Evolutionary conservation across 1,140 invertebrate genomes (phyloP).

Genomic region (Drosophila aff.): DNA sequence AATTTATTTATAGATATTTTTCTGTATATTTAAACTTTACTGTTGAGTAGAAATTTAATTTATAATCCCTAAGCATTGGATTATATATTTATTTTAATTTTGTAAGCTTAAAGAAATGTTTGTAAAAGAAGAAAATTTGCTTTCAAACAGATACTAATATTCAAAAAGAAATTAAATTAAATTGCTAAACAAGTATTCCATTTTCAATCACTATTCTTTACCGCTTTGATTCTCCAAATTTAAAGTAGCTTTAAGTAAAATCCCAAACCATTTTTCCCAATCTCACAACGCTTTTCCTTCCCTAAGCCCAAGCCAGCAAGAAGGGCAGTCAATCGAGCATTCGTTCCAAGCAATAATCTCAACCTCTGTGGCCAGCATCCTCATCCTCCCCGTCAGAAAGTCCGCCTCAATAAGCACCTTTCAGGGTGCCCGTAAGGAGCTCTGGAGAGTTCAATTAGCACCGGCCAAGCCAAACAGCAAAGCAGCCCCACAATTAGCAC

Average conservation of each 20-base stretch:
- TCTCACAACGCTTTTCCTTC: background rate
- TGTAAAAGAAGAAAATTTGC: no score
- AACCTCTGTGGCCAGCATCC: slow-evolving; percentile 20
- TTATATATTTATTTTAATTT: background rate
- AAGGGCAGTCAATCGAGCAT: slow-evolving; percentile 11
- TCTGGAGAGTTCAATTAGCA: slow-evolving; percentile 64
- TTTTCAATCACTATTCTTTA: background rate
- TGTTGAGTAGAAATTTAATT: no score
- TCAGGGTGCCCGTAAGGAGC: background rate
- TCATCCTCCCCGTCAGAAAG: background rate
- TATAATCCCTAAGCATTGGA: no score
- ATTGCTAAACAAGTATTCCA: background rate
- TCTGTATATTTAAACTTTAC: no score
- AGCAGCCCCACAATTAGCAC: slow-evolving; percentile 68
- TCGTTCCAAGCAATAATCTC: slow-evolving; percentile 14
- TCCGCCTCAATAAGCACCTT: slow-evolving; percentile 45
- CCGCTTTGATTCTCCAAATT: background rate
- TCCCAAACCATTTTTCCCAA: background rate
- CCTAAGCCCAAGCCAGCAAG: background rate
- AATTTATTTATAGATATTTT: no score
- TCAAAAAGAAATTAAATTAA: no score
- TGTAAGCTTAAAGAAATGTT: background rate
- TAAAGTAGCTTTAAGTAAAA: background rate
- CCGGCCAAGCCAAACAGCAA: slow-evolving; percentile 59
- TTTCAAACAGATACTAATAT: no score